Base-by-base conservation (phyloP, 2,888 invertebrate species). In the Hedychridium roseum region DNA sequence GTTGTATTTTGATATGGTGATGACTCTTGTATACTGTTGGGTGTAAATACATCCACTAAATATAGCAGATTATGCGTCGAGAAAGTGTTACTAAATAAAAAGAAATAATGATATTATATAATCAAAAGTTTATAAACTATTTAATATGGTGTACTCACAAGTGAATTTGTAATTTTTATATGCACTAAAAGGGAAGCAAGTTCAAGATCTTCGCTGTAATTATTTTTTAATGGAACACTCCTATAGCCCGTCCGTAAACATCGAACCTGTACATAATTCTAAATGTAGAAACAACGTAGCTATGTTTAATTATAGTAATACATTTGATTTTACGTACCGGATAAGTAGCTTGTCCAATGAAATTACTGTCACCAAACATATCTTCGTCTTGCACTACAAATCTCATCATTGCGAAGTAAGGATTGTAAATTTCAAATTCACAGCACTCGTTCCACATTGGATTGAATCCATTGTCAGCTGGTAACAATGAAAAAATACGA, bases 351-450 rank as follows among this genome's bases (percentile, higher is more conserved):
- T 99, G 98, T 0, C 97, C 97, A 52, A 97, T 90, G 78, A 97
- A 96, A 82, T 96, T 96, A 7, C 89, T 91, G 70, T 97, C 97
- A 0, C 96, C 96, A 80, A 99, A 98, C 83, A 96, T 92, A 75
- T 99, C 98, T 78, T 96, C 97, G 79, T 96, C 96, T 79, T 94
- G 91, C 0, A 96, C 92, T 28, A 91, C 84, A 79, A 97, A 96
- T 26, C 96, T 84, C 36, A 94, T 80, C 36, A 97, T 79, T 0
- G 96, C 93, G 71, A 94, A 84, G 42, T 91, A 85, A 0, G 95
- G 93, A 81, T 91, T 93, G 9, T 81, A 80, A 7, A 97, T 84
- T 27, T 88, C 86, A 76, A 96, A 94, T 67, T 91, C 89, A 79
- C 91, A 91, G 23, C 76, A 74, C 71, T 95, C 94, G 73, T 92